A percentile compares a stretch with the other conserved stretches of the same genome.
Conservation (phyloP, 2,113 vertebrate genomes). For the Istiophorus platypterus region DNA sequence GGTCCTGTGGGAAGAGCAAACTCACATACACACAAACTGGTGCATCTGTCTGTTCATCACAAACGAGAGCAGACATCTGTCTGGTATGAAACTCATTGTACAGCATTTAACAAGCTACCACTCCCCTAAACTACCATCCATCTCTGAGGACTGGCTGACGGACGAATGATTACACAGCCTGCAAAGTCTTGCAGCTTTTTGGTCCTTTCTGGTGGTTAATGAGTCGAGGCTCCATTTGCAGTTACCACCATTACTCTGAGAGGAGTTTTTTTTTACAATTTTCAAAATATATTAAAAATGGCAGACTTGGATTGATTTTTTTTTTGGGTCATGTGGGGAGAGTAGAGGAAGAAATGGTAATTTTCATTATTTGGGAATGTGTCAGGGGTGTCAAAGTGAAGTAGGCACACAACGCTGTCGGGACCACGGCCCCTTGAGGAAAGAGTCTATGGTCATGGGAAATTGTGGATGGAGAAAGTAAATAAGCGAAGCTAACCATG, state of each 20-base stretch:
- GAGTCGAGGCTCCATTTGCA: conserved; percentile 20
- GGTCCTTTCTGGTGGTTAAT: conserved; percentile 11
- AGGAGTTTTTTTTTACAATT: not conserved
- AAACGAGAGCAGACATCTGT: conserved; percentile 42
- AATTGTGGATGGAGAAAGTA: not conserved
- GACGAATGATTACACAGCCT: not conserved
- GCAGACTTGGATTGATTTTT: conserved; percentile 27
- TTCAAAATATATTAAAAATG: conserved; percentile 27
- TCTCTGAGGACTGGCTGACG: not conserved
- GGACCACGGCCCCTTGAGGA: not conserved
- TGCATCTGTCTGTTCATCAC: conserved; percentile 17
- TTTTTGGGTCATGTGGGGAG: not conserved
- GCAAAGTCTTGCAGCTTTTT: not conserved
- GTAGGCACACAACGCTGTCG: conserved; percentile 3
- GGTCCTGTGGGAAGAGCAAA: not conserved
- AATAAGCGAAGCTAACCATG: not conserved
- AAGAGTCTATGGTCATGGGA: not conserved
- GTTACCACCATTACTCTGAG: not conserved
- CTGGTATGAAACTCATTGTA: not conserved
- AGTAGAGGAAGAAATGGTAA: conserved; percentile 7
- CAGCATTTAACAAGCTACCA: not conserved
- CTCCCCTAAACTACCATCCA: conserved; percentile 1
- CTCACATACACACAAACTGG: not conserved
- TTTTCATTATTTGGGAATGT: conserved; percentile 27
- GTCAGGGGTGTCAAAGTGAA: conserved; percentile 4